These are phyloP conservation scores for Leptinotarsa juncta DNA, from an alignment of 2,888 invertebrate genomes.

Conservation along the genomic window DNA sequence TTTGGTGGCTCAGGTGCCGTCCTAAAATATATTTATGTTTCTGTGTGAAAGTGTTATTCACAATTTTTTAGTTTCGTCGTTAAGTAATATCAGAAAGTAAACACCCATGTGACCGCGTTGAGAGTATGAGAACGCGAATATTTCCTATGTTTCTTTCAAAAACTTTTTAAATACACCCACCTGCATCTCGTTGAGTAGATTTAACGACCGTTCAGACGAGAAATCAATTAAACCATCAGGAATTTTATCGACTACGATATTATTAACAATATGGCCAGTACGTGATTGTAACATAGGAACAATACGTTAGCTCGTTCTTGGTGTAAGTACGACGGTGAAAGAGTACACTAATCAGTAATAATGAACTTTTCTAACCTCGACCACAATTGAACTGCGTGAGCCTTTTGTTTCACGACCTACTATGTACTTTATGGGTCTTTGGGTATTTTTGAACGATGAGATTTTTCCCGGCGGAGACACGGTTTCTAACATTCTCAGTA, in stretches of 20 bases:
- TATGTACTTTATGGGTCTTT: conserved; percentile 17
- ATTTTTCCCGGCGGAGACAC: background rate
- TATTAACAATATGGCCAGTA: conserved; percentile 14
- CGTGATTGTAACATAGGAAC: conserved; percentile 17
- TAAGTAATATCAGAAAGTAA: too few species aligned
- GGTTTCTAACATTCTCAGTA: background rate
- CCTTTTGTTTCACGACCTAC: conserved; percentile 32
- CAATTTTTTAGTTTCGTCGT: too few species aligned
- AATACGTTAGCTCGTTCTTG: background rate
- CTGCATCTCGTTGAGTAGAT: conserved; percentile 10
- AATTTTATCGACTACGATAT: conserved; percentile 16
- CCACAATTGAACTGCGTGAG: conserved; percentile 24
- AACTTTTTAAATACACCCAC: conserved; percentile 13
- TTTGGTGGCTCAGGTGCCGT: too few species aligned
- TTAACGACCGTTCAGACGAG: conserved; percentile 11
- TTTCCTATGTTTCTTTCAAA: background rate
- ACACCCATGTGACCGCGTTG: background rate
- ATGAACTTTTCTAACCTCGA: conserved; percentile 18
- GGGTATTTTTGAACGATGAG: conserved; percentile 3
- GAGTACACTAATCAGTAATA: conserved; percentile 10
- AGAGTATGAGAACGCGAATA: conserved; percentile 7
- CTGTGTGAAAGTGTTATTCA: too few species aligned
- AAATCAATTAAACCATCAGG: conserved; percentile 17
- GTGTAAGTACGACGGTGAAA: background rate
- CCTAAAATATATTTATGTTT: too few species aligned